Evolutionary conservation across 2,888 invertebrate genomes (phyloP), one percentile per base, ranked within the genome.

Genomic region (Tethea ocularis): DNA sequence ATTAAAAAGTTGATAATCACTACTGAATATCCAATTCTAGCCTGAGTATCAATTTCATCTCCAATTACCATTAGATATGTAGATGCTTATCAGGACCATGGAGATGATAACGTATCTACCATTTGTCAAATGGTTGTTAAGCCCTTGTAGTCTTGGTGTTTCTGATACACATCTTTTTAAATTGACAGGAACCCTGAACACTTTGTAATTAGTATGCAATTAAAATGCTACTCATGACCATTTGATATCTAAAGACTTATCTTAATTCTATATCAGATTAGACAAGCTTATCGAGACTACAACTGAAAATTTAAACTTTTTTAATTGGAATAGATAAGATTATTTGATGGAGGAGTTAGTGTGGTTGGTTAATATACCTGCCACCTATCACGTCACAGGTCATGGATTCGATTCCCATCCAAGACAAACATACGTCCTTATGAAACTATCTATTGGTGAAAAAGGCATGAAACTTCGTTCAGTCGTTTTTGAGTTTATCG

Each of bases 11-110:
- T 46, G 10, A 7, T 46, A 46, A 46, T 46, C 46, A 20, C 46
- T 46, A 46, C 10, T 20, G 46, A 20, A 54, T 54, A 54, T 33
- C 54, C 22, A 26, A 23, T 24, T 24, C 23, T n/a, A 52, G 26
- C 3, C 33, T 29, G 17, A 11, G 29, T 53, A 33, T 54, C 54
- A 15, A 54, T 54, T 54, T 54, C 54, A 33, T 33, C 33, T 15
- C 22, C n/a, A 53, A 52, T 29, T 53, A 53, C 20, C 17, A 17
- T 53, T 11, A 54, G 33, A 54, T 54, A 8, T 53, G 10, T 36
- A 33, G 33, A 33, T 33, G 8, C 33, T 22, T 54, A 33, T 33
- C 54, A 46, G 20, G 17, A 46, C 10, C 2, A 20, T n/a, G 41
- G 41, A 41, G 46, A 46, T 46, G 10, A 46, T 5, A 15, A 10